These are phyloP conservation scores for Athene cunicularia DNA, from an alignment of 2,113 vertebrate species.

Conservation along the genomic window DNA sequence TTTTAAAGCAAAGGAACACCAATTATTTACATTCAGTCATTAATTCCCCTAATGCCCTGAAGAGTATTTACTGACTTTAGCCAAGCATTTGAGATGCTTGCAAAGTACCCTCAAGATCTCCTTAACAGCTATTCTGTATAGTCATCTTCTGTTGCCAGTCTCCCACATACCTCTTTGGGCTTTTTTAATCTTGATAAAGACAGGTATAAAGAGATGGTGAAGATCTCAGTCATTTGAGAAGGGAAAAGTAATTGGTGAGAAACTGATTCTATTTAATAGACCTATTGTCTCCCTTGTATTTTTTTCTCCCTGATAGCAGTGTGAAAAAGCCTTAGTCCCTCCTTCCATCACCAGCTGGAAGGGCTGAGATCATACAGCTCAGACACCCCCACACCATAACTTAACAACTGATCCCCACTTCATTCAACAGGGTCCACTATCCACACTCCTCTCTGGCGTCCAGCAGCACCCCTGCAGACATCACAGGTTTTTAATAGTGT, in stretches of 20 bases:
- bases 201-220: background rate
- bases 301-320: background rate
- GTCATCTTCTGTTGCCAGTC: background rate
- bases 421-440: background rate
- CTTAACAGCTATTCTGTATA: background rate
- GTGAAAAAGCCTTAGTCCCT: background rate
- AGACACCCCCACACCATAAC: background rate
- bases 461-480: background rate
- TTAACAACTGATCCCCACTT: background rate
- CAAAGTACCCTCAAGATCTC: background rate
- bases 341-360: background rate
- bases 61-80: constrained; percentile 1
- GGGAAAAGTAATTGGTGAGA: constrained; percentile 7
- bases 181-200: background rate
- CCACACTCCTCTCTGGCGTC: background rate
- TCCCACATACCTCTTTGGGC: background rate
- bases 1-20: background rate
- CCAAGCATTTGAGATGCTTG: background rate
- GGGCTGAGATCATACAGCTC: background rate
- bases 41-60: background rate
- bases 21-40: background rate
- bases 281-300: background rate
- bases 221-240: background rate
- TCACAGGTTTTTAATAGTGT: background rate
- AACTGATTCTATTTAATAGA: constrained; percentile 30